Evolutionary conservation across 2,888 invertebrate species (phyloP).

Genomic region (Ethmia dodecea): DNA sequence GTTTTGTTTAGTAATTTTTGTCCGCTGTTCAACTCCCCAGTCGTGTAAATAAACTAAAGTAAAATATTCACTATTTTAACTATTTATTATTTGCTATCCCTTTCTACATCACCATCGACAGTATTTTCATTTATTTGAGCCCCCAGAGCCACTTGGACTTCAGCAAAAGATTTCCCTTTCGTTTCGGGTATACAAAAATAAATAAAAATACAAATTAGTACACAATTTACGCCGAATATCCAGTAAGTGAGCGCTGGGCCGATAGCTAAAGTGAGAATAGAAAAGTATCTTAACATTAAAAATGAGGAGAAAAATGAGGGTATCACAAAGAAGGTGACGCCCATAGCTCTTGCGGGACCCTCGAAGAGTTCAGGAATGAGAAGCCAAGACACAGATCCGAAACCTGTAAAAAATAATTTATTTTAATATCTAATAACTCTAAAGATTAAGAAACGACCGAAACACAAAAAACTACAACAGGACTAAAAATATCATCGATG

Average conservation of each 20-base stretch:
- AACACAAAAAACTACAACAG: too few species aligned
- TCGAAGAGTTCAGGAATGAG: slow-evolving; percentile 47
- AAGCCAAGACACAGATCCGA: slow-evolving; percentile 45
- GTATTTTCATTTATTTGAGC: slow-evolving; percentile 6
- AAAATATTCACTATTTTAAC: too few species aligned
- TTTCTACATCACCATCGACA: neutral
- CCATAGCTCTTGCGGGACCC: slow-evolving; percentile 36
- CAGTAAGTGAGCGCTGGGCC: slow-evolving; percentile 44
- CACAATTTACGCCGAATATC: slow-evolving; percentile 32
- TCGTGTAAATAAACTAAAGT: too few species aligned
- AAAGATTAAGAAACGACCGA: too few species aligned
- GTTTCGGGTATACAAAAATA: slow-evolving; percentile 49
- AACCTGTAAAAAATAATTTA: slow-evolving; percentile 46
- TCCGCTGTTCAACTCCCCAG: too few species aligned
- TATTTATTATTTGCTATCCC: too few species aligned
- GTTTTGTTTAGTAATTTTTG: too few species aligned
- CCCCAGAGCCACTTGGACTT: slow-evolving; percentile 44
- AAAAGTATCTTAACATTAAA: slow-evolving; percentile 40
- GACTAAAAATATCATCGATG: too few species aligned
- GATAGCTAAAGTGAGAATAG: slow-evolving; percentile 25
- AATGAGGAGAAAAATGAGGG: slow-evolving; percentile 26
- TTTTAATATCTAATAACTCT: too few species aligned
- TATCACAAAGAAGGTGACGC: slow-evolving; percentile 26
- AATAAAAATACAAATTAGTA: slow-evolving; percentile 29
- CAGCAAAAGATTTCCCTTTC: slow-evolving; percentile 48